Conservation (phyloP, 2,113 vertebrate species). For the Uria lomvia region DNA sequence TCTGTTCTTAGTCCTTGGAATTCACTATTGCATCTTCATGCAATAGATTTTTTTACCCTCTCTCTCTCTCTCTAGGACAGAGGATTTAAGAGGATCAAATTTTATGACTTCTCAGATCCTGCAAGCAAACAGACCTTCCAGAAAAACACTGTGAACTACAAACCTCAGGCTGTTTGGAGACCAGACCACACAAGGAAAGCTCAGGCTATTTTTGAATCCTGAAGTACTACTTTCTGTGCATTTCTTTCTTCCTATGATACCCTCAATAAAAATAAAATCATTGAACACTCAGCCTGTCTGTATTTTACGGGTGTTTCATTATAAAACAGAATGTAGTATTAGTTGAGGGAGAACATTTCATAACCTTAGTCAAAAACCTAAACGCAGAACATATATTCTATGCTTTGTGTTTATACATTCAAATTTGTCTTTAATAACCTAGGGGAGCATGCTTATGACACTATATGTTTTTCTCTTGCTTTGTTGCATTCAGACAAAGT, state of each 20-base stretch:
- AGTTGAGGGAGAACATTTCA: background rate
- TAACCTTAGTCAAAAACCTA: background rate
- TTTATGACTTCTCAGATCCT: background rate
- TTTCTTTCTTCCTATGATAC: background rate
- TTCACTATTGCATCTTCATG: background rate
- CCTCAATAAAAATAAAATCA: background rate
- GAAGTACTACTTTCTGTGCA: background rate
- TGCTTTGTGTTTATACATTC: background rate
- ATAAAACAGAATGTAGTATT: background rate
- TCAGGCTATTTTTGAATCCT: background rate
- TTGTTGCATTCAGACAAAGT: background rate
- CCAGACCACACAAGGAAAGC: background rate
- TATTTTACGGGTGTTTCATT: background rate
- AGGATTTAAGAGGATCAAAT: slow-evolving; percentile 18
- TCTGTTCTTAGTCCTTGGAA: background rate
- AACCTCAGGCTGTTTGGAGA: background rate
- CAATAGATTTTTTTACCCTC: background rate
- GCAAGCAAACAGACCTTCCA: background rate
- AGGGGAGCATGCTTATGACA: background rate
- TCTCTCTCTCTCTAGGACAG: background rate
- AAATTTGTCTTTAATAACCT: background rate
- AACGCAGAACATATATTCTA: background rate
- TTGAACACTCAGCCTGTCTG: background rate
- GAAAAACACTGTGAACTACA: background rate
- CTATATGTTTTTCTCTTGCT: background rate